Base-by-base conservation (phyloP, 1,140 invertebrate species). In the Hyles vespertilio region DNA sequence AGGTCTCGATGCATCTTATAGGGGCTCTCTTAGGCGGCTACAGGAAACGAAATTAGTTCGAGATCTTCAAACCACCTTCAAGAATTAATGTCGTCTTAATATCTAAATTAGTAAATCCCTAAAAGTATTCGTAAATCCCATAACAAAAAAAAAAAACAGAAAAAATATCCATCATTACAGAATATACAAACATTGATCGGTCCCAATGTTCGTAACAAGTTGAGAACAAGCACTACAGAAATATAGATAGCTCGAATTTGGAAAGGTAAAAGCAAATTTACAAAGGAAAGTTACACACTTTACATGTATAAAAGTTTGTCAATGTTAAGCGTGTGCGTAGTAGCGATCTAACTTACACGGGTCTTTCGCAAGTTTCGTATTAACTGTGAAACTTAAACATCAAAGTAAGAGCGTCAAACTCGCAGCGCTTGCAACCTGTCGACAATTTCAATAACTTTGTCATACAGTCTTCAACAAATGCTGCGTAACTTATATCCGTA, bases 391-490 rank as follows among this genome's bases (percentile, higher is more conserved):
- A 70, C 68, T 70, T 65, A 65, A 70, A 65, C 63, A 70, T 70
- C 65, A 62, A 65, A 70, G 67, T 56, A 63, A 48, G 61, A 54
- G 56, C 61, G 44, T 56, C 11, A 11, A 67, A 66, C 62, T 70
- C 22, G 22, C 22, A 51, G 56, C 63, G 54, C 61, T 57, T 61
- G 58, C 40, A 61, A 70, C 68, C 67, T 73, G 68, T 58, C 59
- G 67, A 70, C 65, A 64, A 73, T 73, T 60, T 65, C 60, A 67
- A 68, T 67, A 70, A 65, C 64, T 69, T 70, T 62, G 61, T 69
- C 59, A 63, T 66, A 65, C 58, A 52, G 43, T 55, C 52, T 59
- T 53, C 58, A 45, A 58, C 52, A 65, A 63, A 65, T 69, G 63
- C 57, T 64, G 55, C 58, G 54, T 32, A 49, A 44, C 43, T 43